These are phyloP conservation scores for Echinops telfairi DNA, from an alignment of 2,113 vertebrate species.

Conservation along the genomic window DNA sequence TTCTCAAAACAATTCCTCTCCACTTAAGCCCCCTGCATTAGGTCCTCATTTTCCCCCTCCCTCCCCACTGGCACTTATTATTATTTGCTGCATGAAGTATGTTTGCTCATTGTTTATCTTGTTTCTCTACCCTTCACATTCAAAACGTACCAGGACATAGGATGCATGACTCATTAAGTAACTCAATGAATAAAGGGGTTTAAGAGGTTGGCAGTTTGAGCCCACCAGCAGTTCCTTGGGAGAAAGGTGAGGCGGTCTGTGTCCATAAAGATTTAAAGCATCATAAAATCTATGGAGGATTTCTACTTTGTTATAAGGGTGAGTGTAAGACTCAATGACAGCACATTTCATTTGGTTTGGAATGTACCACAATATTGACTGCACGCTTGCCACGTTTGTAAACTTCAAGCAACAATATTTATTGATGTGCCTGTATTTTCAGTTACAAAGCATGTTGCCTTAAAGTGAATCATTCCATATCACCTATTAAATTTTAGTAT, in stretches of 20 bases:
- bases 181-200: neutral
- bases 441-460: neutral
- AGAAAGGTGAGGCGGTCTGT: too few relatives aligned
- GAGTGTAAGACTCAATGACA: too few relatives aligned
- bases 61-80: neutral
- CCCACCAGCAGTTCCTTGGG: too few relatives aligned
- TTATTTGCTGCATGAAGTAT: slow-evolving; percentile 1
- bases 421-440: neutral
- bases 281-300: too few relatives aligned
- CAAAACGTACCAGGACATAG: neutral
- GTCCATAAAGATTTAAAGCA: too few relatives aligned
- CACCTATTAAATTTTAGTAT: too few relatives aligned
- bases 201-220: too few relatives aligned
- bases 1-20: too few relatives aligned
- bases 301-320: too few relatives aligned
- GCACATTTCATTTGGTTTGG: too few relatives aligned
- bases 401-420: neutral
- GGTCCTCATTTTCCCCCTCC: too few relatives aligned
- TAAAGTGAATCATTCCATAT: neutral
- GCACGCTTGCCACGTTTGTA: neutral
- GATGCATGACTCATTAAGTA: slow-evolving; percentile 3
- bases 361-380: neutral
- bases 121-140: neutral
- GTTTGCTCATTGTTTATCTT: neutral
- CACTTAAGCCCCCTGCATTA: too few relatives aligned